Base-by-base conservation (phyloP, 2,113 vertebrate species). In the Tringa solitaria region DNA sequence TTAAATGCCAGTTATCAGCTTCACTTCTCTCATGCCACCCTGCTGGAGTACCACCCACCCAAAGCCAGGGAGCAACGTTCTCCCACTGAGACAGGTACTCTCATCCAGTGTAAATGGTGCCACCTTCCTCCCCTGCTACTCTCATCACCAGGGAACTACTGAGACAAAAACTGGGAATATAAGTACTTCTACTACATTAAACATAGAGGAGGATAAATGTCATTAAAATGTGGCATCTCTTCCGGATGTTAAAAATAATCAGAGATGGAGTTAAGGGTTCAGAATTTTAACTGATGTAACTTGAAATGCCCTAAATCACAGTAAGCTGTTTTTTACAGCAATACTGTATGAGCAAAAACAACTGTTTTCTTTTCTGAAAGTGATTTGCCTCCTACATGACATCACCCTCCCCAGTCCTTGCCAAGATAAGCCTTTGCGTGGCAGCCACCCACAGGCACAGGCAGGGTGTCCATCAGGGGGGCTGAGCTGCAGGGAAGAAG, bases 71-170 rank as follows among this genome's bases (percentile, higher is more conserved):
- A 87, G 74, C 45, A 46, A 37, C 3, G 6, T 28, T 56, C 20
- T 65, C 54, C 57, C 28, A 5, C 37, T 0, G 11, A 35, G 63
- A 56, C 12, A 24, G 6, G 22, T 15, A 6, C 26, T 15, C 23
- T 32, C 28, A 11, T 6, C 54, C 41, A 37, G 15, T 6, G 16
- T 6, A 17, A 53, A 12, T 0, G 6, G 6, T 46, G 22, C 5
- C 83, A 24, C 21, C 57, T 28, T 51, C 69, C 30, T 33, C n/a
- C 61, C 63, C 20, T 54, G 51, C 46, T 45, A 0, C 24, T 22
- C 21, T 67, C 7, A 2, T 27, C 70, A 7, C 5, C 65, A 11
- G 30, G 8, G 48, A 45, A 16, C 9, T 51, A 1, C 45, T 20
- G 56, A 50, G 78, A 15, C n/a, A 70, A 13, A 67, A 70, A 20